Base-by-base conservation (phyloP, 1,140 invertebrate species). In the Oryctes rhinoceros region DNA sequence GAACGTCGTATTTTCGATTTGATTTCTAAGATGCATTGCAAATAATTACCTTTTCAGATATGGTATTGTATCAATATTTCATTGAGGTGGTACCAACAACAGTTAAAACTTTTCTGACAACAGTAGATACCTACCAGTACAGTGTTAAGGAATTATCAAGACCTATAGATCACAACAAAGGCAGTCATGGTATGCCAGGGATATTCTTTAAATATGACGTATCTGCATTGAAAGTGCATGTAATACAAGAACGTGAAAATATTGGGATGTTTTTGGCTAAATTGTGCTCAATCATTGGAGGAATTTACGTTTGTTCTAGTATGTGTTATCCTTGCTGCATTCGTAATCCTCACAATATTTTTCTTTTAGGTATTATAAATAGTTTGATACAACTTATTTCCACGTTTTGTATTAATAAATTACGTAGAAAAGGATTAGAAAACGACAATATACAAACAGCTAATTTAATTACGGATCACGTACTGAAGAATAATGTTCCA, bases 151-250 rank as follows among this genome's bases (percentile, higher is more conserved):
- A 98, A 86, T 91, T 95, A 85, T 92, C 92, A 82, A 90, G 97
- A 84, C 91, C 93, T 7, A 94, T 98, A 65, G 88, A 92, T 87
- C 90, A 92, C 81, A 87, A 90, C 44, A 90, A 93, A 88, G 96
- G 96, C 20, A 97, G 95, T 39, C 96, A 98, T 88, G 97, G 96
- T 5, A 93, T 96, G 20, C 95, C 97, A 9, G 97, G 97, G 44
- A 96, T 98, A 84, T 98, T 96, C 87, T 95, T 98, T 83, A 98
- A 98, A 88, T 99, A 98, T 88, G 96, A 98, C 84, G 94, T 96
- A 88, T 95, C 95, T 81, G 94, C 96, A 5, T 87, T 98, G 37
- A 96, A 96, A 90, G 93, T 98, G 30, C 91, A 92, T 84, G 95
- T 98, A 0, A 92, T 89, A 76, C 94, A 97, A 88, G 93, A 96